Conservation (phyloP, 2,888 invertebrate genomes). For the Troides aeacus region DNA sequence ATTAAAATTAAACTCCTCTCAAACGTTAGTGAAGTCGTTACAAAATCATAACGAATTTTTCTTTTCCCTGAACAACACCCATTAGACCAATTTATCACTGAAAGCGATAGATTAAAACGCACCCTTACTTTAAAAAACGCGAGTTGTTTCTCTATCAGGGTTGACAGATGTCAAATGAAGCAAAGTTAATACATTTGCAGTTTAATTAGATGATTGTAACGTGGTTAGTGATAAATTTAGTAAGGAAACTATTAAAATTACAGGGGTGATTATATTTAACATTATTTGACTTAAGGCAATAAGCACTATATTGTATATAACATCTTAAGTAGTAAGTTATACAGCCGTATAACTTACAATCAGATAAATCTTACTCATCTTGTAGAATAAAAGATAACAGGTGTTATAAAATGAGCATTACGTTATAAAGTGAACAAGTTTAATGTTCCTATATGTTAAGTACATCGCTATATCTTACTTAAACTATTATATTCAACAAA, state of each 20-base stretch:
- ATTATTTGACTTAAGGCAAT: too few relatives aligned
- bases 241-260: background rate
- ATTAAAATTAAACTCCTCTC: background rate
- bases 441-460: too few relatives aligned
- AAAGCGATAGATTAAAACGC: conserved; percentile 65
- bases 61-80: conserved; percentile 64
- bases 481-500: too few relatives aligned
- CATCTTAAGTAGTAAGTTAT: too few relatives aligned
- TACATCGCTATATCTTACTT: too few relatives aligned
- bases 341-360: too few relatives aligned
- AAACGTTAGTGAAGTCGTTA: conserved; percentile 46
- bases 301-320: too few relatives aligned
- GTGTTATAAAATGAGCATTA: too few relatives aligned
- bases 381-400: too few relatives aligned
- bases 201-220: conserved; percentile 18
- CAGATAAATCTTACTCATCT: too few relatives aligned
- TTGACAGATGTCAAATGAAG: conserved; percentile 28
- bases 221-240: conserved; percentile 16
- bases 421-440: too few relatives aligned
- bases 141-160: conserved; percentile 34
- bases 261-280: too few relatives aligned
- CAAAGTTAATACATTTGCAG: conserved; percentile 22
- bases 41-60: conserved; percentile 45
- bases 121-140: conserved; percentile 52
- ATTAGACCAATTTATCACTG: conserved; percentile 63